phyloP scores from a whole-genome alignment of 1,140 invertebrate genomes.

The Drosophila eugracilis region DNA sequence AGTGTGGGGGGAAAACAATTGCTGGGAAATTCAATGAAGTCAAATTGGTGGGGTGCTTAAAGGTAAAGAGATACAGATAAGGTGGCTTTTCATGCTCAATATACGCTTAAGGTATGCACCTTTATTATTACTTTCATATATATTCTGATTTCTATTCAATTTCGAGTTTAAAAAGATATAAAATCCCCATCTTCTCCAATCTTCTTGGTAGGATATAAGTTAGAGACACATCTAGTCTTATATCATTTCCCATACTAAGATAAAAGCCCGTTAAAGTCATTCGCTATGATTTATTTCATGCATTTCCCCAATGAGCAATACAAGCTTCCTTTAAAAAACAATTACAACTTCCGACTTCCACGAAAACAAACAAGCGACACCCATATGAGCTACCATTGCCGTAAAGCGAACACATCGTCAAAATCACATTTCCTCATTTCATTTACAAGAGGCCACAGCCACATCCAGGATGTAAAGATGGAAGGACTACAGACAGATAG shows the following conservation, averaged over 20 bases:
- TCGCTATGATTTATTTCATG: constrained; percentile 67
- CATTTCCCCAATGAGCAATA: constrained; percentile 80
- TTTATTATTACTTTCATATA: neutral
- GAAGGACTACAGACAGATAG: constrained; percentile 22
- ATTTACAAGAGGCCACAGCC: constrained; percentile 28
- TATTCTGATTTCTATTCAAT: neutral
- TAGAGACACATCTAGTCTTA: constrained; percentile 15
- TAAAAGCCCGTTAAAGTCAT: constrained; percentile 16
- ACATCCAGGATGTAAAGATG: constrained; percentile 1
- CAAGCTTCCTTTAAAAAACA: constrained; percentile 77
- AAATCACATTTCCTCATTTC: constrained; percentile 78
- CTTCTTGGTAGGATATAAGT: neutral
- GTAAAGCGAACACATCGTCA: constrained; percentile 82
- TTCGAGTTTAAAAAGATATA: too few species aligned
- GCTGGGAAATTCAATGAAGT: constrained; percentile 27
- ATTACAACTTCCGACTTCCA: constrained; percentile 71
- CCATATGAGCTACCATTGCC: constrained; percentile 38
- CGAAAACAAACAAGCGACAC: constrained; percentile 16
- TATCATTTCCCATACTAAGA: constrained; percentile 4
- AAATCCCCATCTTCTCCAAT: too few species aligned
- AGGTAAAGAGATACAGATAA: neutral
- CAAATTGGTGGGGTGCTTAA: constrained; percentile 25
- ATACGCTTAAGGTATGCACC: neutral
- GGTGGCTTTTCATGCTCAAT: too few species aligned
- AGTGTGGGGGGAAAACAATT: constrained; percentile 22